Conservation (phyloP, 2,888 invertebrate genomes). For the Drosophila falleni region DNA sequence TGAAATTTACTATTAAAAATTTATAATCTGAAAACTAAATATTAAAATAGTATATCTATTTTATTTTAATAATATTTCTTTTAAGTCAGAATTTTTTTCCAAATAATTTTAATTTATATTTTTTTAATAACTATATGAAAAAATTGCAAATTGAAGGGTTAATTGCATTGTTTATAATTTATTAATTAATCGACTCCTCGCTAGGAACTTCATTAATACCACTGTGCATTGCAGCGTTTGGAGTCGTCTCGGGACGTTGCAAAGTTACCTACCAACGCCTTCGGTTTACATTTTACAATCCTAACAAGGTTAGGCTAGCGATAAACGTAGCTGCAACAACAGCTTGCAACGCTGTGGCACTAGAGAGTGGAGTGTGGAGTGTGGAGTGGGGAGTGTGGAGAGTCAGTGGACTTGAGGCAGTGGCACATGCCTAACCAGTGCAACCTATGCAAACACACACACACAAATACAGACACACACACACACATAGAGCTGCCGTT, state of each 20-base stretch:
- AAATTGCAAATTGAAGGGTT: background rate
- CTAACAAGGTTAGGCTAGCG: slow-evolving; percentile 81
- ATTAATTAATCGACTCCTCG: background rate
- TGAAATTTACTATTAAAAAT: too few relatives aligned
- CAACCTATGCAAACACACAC: slow-evolving; percentile 71
- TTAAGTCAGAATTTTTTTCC: too few relatives aligned
- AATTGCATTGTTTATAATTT: background rate
- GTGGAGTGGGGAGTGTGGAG: slow-evolving; percentile 9
- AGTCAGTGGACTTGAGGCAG: slow-evolving; percentile 49
- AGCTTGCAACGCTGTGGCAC: slow-evolving; percentile 6
- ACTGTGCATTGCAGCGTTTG: slow-evolving; percentile 9
- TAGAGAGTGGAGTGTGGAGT: background rate
- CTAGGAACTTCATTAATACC: background rate
- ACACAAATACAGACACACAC: slow-evolving; percentile 29
- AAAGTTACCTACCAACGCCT: slow-evolving; percentile 68
- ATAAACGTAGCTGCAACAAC: slow-evolving; percentile 59
- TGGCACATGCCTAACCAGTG: slow-evolving; percentile 78
- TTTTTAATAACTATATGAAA: too few relatives aligned
- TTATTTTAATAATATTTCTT: too few relatives aligned
- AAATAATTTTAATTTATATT: too few relatives aligned
- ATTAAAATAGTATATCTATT: too few relatives aligned
- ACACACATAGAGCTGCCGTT: slow-evolving; percentile 27
- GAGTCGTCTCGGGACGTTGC: slow-evolving; percentile 1
- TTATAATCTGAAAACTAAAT: too few relatives aligned
- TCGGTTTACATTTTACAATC: slow-evolving; percentile 80